Conservation (phyloP, 2,888 invertebrate species). For the Apamea epomidion region DNA sequence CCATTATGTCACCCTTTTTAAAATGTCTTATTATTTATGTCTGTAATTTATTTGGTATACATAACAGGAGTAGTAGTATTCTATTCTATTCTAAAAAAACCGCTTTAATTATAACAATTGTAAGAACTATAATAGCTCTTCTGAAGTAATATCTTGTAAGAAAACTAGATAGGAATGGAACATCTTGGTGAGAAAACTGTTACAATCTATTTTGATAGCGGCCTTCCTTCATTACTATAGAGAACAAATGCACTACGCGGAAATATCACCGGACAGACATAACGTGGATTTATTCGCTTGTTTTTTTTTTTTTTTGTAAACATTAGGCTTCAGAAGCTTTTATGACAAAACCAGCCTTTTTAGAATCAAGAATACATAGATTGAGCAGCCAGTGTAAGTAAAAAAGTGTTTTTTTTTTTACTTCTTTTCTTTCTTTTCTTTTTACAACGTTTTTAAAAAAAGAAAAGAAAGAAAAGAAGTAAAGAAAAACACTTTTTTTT, state of each 20-base stretch:
- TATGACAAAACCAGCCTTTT: neutral
- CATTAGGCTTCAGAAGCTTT: neutral
- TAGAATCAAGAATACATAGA: too few relatives aligned
- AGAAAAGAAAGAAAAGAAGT: too few relatives aligned
- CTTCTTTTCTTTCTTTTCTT: too few relatives aligned
- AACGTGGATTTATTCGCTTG: constrained; percentile 61
- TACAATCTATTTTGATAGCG: constrained; percentile 73
- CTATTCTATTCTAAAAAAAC: neutral
- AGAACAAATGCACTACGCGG: constrained; percentile 71
- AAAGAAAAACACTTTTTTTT: neutral
- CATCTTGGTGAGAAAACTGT: constrained; percentile 57
- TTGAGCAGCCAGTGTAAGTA: neutral
- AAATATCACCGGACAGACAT: constrained; percentile 67
- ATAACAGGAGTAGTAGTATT: too few relatives aligned
- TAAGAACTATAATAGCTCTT: constrained; percentile 38
- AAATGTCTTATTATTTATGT: too few relatives aligned
- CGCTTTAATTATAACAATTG: constrained; percentile 33
- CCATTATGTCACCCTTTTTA: too few relatives aligned
- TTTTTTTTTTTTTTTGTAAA: neutral
- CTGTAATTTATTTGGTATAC: too few relatives aligned
- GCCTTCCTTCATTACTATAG: constrained; percentile 71
- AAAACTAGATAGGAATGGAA: constrained; percentile 47
- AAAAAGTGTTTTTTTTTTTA: too few relatives aligned
- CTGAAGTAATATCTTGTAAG: constrained; percentile 40
- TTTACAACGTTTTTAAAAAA: too few relatives aligned